Conservation (phyloP, 2,113 vertebrate genomes). For the Marmota monax region DNA sequence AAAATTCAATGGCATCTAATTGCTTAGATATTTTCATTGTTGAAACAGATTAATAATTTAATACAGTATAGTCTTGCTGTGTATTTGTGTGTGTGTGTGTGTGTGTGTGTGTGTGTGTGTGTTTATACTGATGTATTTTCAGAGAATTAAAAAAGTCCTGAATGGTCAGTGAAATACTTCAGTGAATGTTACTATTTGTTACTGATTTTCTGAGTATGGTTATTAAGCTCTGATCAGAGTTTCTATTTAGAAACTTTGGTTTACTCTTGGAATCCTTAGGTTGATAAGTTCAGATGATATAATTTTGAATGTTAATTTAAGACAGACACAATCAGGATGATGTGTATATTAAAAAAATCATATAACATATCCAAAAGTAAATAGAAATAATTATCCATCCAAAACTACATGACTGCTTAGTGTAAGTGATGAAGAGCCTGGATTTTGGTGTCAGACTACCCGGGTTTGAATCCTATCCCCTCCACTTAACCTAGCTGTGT, state of each 20-base stretch:
- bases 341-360: constrained; percentile 11
- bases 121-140: constrained; percentile 4
- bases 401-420: not conserved
- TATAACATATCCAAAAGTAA: not conserved
- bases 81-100: not conserved
- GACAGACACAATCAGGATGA: not conserved
- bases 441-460: not conserved
- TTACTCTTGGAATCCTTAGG: constrained; percentile 31
- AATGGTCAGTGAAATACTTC: not conserved
- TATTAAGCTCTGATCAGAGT: not conserved
- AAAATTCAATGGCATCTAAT: not conserved
- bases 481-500: not conserved
- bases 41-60: constrained; percentile 42
- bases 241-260: not conserved
- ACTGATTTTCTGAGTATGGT: constrained; percentile 52
- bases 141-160: constrained; percentile 47
- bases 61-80: not conserved
- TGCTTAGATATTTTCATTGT: constrained; percentile 26
- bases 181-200: constrained; percentile 19
- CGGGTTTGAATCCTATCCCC: not conserved
- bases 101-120: not conserved
- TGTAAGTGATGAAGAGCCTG: not conserved
- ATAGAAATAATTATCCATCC: not conserved
- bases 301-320: constrained; percentile 39
- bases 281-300: not conserved